These are phyloP conservation scores for Drosophila rufa DNA, from an alignment of 1,140 invertebrate species.

Conservation along the genomic window DNA sequence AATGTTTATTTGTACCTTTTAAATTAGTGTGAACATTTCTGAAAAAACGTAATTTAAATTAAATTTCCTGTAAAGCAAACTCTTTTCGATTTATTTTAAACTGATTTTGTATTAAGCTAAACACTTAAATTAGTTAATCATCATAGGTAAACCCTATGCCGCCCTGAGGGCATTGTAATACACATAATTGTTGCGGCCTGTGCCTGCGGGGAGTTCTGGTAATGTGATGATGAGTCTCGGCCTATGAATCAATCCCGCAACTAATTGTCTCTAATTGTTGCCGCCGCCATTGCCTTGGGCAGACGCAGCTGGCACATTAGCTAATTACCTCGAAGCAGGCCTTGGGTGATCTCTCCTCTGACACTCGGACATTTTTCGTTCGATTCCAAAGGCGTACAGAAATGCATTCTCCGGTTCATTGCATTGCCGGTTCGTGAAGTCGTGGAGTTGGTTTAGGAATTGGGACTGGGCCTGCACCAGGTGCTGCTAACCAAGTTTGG, in stretches of 20 bases:
- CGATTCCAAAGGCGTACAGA: too few relatives aligned
- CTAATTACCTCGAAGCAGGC: conserved; percentile 25
- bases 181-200: conserved; percentile 10
- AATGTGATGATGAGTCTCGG: conserved; percentile 19
- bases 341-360: not conserved
- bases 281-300: conserved; percentile 14
- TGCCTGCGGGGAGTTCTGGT: not conserved
- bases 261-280: conserved; percentile 55
- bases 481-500: conserved; percentile 7
- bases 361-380: not conserved
- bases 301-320: conserved; percentile 22
- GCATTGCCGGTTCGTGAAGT: conserved; percentile 11
- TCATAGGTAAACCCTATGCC: not conserved
- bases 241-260: conserved; percentile 23
- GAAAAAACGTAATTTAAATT: too few relatives aligned
- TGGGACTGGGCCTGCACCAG: conserved; percentile 1
- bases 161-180: conserved; percentile 16
- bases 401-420: conserved; percentile 27
- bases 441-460: not conserved
- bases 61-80: too few relatives aligned
- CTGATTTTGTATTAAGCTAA: not conserved
- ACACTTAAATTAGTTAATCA: not conserved
- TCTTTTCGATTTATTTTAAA: not conserved
- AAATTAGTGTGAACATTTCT: too few relatives aligned
- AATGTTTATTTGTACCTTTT: too few relatives aligned